Percentiles rank a stretch among this genome's conserved stretches.
Evolutionary conservation across 1,140 invertebrate genomes (phyloP).

Genomic region (honey bee (Apis mellifera)): DNA sequence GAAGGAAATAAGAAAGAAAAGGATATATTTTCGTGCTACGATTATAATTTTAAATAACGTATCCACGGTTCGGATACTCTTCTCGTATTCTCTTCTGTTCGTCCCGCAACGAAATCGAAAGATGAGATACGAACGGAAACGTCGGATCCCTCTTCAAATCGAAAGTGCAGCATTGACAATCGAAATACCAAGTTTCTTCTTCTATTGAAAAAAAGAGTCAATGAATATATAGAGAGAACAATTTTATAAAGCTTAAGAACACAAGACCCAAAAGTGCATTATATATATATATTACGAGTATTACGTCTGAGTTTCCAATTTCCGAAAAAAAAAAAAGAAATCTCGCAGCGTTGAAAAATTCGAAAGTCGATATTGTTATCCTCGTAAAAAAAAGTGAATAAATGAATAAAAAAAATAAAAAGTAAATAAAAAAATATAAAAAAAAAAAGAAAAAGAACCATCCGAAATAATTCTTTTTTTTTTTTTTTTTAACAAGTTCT

Average conservation of each 20-base stretch:
- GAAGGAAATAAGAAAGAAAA: neutral
- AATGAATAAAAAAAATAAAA: too few relatives aligned
- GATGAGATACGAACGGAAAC: slow-evolving; percentile 35
- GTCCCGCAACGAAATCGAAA: slow-evolving; percentile 20
- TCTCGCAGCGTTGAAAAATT: neutral
- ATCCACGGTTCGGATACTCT: neutral
- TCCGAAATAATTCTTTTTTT: neutral
- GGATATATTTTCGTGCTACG: neutral
- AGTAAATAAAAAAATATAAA: too few relatives aligned
- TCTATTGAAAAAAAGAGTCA: slow-evolving; percentile 40
- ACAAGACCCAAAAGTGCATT: slow-evolving; percentile 65
- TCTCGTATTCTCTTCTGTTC: slow-evolving; percentile 28
- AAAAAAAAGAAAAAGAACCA: too few relatives aligned
- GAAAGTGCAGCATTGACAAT: slow-evolving; percentile 82
- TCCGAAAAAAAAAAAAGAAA: too few relatives aligned
- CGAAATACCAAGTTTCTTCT: slow-evolving; percentile 73
- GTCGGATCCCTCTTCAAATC: slow-evolving; percentile 58
- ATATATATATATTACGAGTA: slow-evolving; percentile 40
- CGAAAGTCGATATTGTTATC: neutral
- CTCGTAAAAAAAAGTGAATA: too few relatives aligned
- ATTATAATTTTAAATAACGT: slow-evolving; percentile 33
- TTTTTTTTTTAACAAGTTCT: neutral
- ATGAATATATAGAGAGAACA: slow-evolving; percentile 47
- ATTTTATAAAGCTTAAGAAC: slow-evolving; percentile 64
- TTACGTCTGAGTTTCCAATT: slow-evolving; percentile 26